These are phyloP conservation scores for Eucera pruinosa DNA, from an alignment of 2,888 invertebrate genomes.

Conservation along the genomic window DNA sequence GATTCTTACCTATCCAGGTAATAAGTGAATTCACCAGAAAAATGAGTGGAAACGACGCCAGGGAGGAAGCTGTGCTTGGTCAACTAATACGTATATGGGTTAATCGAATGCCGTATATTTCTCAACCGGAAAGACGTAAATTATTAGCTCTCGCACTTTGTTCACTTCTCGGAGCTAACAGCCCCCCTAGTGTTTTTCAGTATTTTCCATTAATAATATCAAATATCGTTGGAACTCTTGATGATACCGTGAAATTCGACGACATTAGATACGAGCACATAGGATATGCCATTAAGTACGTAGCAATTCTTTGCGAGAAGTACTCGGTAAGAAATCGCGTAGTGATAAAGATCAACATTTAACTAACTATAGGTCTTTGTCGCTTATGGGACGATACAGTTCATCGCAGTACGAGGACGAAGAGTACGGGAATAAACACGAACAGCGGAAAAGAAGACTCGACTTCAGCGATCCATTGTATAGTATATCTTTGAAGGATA, in stretches of 20 bases:
- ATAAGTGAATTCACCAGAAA: slow-evolving; percentile 75
- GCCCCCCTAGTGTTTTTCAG: slow-evolving; percentile 88
- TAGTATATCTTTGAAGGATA: slow-evolving; percentile 90
- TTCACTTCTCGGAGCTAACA: slow-evolving; percentile 89
- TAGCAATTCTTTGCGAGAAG: not conserved
- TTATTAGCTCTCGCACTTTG: slow-evolving; percentile 90
- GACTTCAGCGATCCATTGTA: slow-evolving; percentile 92
- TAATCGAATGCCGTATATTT: slow-evolving; percentile 90
- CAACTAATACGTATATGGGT: slow-evolving; percentile 92
- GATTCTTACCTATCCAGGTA: slow-evolving; percentile 63
- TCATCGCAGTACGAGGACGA: slow-evolving; percentile 85
- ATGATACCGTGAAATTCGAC: slow-evolving; percentile 91
- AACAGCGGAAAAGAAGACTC: slow-evolving; percentile 89
- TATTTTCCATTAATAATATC: slow-evolving; percentile 90
- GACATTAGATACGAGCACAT: slow-evolving; percentile 86
- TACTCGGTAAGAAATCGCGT: not conserved
- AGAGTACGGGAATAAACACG: slow-evolving; percentile 90
- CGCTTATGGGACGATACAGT: slow-evolving; percentile 83
- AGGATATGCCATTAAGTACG: slow-evolving; percentile 88
- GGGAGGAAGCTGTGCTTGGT: slow-evolving; percentile 88
- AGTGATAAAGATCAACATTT: slow-evolving; percentile 11
- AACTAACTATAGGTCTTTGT: slow-evolving; percentile 81
- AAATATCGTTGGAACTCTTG: slow-evolving; percentile 90
- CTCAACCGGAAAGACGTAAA: slow-evolving; percentile 93
- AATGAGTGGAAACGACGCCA: slow-evolving; percentile 82